Evolutionary conservation across 1,140 invertebrate species (phyloP).

Genomic region (Drosophila tropicalis): DNA sequence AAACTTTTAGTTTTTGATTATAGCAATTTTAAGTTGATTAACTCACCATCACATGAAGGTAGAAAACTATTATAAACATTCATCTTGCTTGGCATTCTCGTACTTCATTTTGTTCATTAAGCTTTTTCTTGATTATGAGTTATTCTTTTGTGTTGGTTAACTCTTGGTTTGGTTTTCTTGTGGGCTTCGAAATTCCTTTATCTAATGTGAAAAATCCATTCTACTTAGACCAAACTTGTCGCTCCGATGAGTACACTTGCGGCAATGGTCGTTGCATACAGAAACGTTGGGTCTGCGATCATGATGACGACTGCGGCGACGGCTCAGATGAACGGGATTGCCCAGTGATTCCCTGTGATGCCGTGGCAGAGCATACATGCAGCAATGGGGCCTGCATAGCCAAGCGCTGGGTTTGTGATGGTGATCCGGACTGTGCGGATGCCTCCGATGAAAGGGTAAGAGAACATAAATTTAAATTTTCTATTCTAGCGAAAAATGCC

Average conservation of each 20-base stretch:
- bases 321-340: conserved; percentile 92
- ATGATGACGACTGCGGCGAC: conserved; percentile 93
- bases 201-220: conserved; percentile 8
- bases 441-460: conserved; percentile 90
- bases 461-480: conserved; percentile 69
- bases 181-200: conserved; percentile 8
- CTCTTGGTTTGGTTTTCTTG: conserved; percentile 14
- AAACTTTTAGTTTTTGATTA: conserved; percentile 12
- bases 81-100: not conserved
- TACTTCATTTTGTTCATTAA: conserved; percentile 42
- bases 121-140: conserved; percentile 28
- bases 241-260: conserved; percentile 95
- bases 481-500: not conserved
- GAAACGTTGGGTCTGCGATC: conserved; percentile 93
- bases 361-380: conserved; percentile 89
- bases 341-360: conserved; percentile 87
- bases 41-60: not conserved
- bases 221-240: conserved; percentile 89
- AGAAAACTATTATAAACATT: conserved; percentile 10
- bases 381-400: conserved; percentile 88
- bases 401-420: conserved; percentile 92
- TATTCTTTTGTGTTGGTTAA: conserved; percentile 19
- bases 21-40: not conserved
- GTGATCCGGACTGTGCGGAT: conserved; percentile 92
- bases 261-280: conserved; percentile 94